Conservation (phyloP, 2,888 invertebrate species). For the Agrochola circellaris region DNA sequence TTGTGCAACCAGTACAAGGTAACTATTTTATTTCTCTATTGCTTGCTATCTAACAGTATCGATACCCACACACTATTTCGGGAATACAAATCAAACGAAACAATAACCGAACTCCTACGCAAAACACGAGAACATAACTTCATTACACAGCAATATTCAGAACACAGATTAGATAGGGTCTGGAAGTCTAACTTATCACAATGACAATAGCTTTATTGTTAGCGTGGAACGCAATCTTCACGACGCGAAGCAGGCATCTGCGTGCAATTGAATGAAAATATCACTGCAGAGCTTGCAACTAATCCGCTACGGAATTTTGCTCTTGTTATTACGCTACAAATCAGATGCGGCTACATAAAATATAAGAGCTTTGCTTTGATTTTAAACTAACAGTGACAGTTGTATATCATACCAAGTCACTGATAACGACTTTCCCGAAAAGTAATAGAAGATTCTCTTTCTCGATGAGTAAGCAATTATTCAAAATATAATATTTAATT, state of each 20-base stretch:
- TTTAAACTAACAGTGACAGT: background rate
- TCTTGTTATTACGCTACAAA: background rate
- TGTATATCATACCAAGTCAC: too few species aligned
- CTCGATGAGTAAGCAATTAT: too few species aligned
- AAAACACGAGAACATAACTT: constrained; percentile 58
- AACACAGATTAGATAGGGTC: constrained; percentile 7
- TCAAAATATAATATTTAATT: too few species aligned
- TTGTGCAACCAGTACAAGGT: background rate
- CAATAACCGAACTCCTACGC: constrained; percentile 51
- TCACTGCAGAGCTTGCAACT: background rate
- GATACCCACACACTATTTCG: constrained; percentile 16
- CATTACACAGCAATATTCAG: constrained; percentile 43
- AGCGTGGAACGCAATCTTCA: constrained; percentile 3
- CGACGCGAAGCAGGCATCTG: background rate
- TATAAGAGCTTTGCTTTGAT: background rate
- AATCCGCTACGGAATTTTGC: background rate
- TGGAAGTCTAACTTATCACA: constrained; percentile 19
- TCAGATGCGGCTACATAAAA: background rate
- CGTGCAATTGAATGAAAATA: constrained; percentile 26
- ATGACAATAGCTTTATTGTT: background rate
- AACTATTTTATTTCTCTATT: background rate
- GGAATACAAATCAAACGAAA: constrained; percentile 40
- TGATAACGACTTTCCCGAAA: background rate
- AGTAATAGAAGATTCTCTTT: too few species aligned
- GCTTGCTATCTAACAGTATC: constrained; percentile 25